Evolutionary conservation across 2,888 invertebrate species (phyloP).

Genomic region (Drosophila tanythrix): DNA sequence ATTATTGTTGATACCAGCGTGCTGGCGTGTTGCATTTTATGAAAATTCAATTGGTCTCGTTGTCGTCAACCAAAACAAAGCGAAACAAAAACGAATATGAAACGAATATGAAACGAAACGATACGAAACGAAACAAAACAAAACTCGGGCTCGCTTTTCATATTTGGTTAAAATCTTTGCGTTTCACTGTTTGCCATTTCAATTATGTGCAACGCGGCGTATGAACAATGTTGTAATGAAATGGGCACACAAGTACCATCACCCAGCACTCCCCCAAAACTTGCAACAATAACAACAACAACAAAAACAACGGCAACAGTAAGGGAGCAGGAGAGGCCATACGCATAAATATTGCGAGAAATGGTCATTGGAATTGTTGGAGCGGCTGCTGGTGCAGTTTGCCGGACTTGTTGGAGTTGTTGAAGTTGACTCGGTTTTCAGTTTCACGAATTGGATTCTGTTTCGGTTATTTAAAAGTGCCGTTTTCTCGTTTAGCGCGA

Average conservation of each 20-base stretch:
- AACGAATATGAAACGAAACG: slow-evolving; percentile 3
- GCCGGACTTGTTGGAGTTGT: slow-evolving; percentile 40
- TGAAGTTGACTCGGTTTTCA: slow-evolving; percentile 33
- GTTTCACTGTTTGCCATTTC: slow-evolving; percentile 81
- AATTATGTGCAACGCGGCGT: slow-evolving; percentile 81
- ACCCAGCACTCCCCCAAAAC: background rate
- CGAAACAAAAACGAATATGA: slow-evolving; percentile 19
- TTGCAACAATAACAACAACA: slow-evolving; percentile 3
- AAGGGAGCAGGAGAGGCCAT: slow-evolving; percentile 31
- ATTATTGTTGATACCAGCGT: slow-evolving; percentile 54
- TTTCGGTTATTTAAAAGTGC: slow-evolving; percentile 78
- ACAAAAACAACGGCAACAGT: slow-evolving; percentile 13
- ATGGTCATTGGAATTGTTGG: slow-evolving; percentile 63
- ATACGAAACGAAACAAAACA: slow-evolving; percentile 7
- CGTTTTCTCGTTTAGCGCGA: slow-evolving; percentile 60
- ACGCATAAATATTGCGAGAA: slow-evolving; percentile 74
- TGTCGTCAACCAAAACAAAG: slow-evolving; percentile 65
- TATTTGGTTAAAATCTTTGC: slow-evolving; percentile 76
- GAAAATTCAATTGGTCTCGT: slow-evolving; percentile 75
- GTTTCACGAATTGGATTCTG: slow-evolving; percentile 64
- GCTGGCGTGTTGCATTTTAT: slow-evolving; percentile 65
- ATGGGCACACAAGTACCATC: slow-evolving; percentile 57
- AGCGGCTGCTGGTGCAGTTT: slow-evolving; percentile 27
- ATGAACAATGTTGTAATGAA: slow-evolving; percentile 81
- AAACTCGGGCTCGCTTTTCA: slow-evolving; percentile 28